These are phyloP conservation scores for human (Homo sapiens) DNA, from an alignment of 2,113 vertebrate species.

Conservation along the genomic window DNA sequence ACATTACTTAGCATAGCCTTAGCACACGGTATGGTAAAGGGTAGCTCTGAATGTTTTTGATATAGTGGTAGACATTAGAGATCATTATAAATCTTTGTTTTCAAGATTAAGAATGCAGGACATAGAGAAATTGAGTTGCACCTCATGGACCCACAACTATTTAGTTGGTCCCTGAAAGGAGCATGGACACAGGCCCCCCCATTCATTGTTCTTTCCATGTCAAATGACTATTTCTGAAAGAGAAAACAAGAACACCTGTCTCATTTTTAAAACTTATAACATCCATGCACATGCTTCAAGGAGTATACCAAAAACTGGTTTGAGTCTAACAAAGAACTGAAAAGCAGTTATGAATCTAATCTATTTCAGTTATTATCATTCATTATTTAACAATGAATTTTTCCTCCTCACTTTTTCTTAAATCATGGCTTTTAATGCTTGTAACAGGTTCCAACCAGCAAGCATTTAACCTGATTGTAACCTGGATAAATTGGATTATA, in stretches of 20 bases:
- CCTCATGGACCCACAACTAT: background rate
- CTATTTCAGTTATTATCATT: constrained; percentile 46
- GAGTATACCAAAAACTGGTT: constrained; percentile 15
- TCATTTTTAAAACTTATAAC: constrained; percentile 31
- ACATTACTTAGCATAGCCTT: background rate
- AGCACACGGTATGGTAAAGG: background rate
- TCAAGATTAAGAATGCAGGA: background rate
- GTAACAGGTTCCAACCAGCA: constrained; percentile 42
- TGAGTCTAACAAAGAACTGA: background rate
- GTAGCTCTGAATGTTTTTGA: background rate
- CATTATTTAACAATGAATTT: constrained; percentile 50
- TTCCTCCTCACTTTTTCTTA: constrained; percentile 52
- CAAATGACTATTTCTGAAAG: constrained; percentile 11
- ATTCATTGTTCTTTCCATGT: background rate
- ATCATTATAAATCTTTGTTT: constrained; percentile 19
- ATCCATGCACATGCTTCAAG: background rate
- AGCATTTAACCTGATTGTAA: constrained; percentile 69
- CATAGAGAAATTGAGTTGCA: background rate
- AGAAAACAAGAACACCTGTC: background rate
- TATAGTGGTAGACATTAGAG: background rate
- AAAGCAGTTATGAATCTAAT: constrained; percentile 49
- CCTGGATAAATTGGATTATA: constrained; percentile 70
- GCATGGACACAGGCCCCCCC: background rate
- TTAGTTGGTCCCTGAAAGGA: background rate
- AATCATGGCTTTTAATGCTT: constrained; percentile 62